Base-by-base conservation (phyloP, 2,797 vertebrate genomes). In the Tadarida brasiliensis region DNA sequence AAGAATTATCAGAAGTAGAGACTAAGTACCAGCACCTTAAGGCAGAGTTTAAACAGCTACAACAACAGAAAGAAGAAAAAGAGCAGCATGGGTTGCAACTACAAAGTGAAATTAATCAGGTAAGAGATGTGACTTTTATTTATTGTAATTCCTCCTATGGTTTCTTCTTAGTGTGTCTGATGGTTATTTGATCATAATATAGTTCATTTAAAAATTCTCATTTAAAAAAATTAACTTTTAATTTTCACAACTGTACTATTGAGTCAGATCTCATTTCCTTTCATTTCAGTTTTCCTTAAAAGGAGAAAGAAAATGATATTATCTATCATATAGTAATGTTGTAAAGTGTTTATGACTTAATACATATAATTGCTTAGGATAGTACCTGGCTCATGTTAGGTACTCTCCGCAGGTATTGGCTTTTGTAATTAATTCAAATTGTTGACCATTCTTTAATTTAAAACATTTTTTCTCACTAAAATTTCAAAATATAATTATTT, bases 61-160 rank as follows among this genome's bases (percentile, higher is more conserved):
- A 99, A 59, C 99, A 99, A 85, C 99, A 99, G 96, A 99, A 98
- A 87, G 99, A 99, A 92, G 99, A 99, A 94, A 99, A 99, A 92
- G 99, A 99, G 88, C 99, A 99, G 93, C 99, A 99, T 67, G 98
- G 98, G n/a, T 97, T 99, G 68, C 99, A 99, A 85, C 99, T 99
- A 97, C 99, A 99, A 97, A 99, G 98, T 0, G 99, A 99, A 97
- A 99, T 99, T 91, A 99, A 99, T 97, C 99, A 99, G 98, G 99
- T 99, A 96, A 98, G 98, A 94, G 12, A 78, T 17, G 15, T 20
- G 28, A 6, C 1, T 80, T 74, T n/a, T 11, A 19, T 61, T 78
- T 35, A 56, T 57, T 71, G 11, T 49, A 61, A 57, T 67, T 57
- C 9, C 28, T 24, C 63, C 30, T 54, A 0, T 39, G 49, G 8